Percentiles rank a stretch among this genome's conserved stretches.
These are phyloP conservation scores for Syngnathus acus DNA, from an alignment of 2,797 vertebrate genomes.

Conservation along the genomic window DNA sequence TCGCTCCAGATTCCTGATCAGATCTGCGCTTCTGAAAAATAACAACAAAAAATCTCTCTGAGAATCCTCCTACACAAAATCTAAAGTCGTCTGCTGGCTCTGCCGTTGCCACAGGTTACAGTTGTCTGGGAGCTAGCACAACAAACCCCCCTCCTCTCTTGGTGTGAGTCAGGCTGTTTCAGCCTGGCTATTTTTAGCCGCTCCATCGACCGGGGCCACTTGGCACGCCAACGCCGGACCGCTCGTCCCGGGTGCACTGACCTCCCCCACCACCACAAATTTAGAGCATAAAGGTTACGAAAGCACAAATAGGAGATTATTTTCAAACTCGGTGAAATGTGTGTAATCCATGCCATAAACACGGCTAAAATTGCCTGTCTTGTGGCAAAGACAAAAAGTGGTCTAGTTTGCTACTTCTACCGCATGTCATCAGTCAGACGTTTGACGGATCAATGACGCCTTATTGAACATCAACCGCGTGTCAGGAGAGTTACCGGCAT, in stretches of 20 bases:
- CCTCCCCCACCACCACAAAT: no score
- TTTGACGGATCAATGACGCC: slow-evolving; percentile 3
- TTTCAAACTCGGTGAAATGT: slow-evolving; percentile 34
- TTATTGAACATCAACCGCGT: slow-evolving; percentile 23
- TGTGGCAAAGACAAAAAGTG: neutral
- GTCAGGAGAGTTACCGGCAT: slow-evolving; percentile 13
- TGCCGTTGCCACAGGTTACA: slow-evolving; percentile 20
- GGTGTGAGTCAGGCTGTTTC: slow-evolving; percentile 51
- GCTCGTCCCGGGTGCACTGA: slow-evolving; percentile 15
- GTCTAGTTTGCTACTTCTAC: neutral
- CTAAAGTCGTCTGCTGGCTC: slow-evolving; percentile 30
- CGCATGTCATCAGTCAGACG: neutral
- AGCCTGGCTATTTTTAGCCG: slow-evolving; percentile 58
- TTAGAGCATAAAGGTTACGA: neutral
- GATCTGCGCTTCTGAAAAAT: neutral
- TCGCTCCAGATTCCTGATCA: slow-evolving; percentile 14
- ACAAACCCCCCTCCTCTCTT: slow-evolving; percentile 34
- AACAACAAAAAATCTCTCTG: slow-evolving; percentile 17
- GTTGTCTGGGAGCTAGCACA: slow-evolving; percentile 42
- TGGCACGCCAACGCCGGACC: slow-evolving; percentile 55
- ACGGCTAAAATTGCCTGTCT: neutral
- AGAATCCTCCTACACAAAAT: slow-evolving; percentile 42
- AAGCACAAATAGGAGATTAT: slow-evolving; percentile 15
- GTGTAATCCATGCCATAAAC: slow-evolving; percentile 27
- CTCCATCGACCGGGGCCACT: slow-evolving; percentile 59